Evolutionary conservation across 2,888 invertebrate species (phyloP).

Genomic region (Acronicta alni): DNA sequence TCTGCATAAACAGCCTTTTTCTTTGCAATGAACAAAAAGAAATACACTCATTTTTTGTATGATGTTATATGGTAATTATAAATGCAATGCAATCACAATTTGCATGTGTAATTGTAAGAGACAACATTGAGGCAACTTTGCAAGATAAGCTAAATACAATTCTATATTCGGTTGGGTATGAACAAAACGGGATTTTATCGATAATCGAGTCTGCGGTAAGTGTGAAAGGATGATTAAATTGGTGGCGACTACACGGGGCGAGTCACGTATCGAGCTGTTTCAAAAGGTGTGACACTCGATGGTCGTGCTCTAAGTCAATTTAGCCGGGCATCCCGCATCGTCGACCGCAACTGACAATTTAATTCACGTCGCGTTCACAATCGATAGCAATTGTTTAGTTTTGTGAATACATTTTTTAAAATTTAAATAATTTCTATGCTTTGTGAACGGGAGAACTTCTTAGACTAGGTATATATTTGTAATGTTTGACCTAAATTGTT

Average conservation of each 20-base stretch:
- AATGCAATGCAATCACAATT: no score
- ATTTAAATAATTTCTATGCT: no score
- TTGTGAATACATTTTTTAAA: conserved; percentile 23
- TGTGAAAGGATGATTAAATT: conserved; percentile 37
- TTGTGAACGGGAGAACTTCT: no score
- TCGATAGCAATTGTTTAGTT: conserved; percentile 30
- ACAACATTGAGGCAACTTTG: no score
- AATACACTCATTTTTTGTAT: conserved; percentile 26
- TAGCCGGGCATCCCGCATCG: conserved; percentile 4
- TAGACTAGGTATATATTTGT: no score
- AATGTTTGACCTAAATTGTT: no score
- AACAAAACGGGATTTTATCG: conserved; percentile 2
- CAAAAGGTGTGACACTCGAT: conserved; percentile 46
- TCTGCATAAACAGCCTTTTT: conserved; percentile 54
- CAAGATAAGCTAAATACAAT: conserved; percentile 5
- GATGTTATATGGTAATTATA: conserved; percentile 35
- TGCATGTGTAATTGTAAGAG: no score
- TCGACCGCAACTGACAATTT: neutral
- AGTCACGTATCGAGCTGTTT: conserved; percentile 47
- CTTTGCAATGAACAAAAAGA: conserved; percentile 39
- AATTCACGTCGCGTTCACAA: conserved; percentile 43
- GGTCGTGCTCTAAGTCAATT: conserved; percentile 22
- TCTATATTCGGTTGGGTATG: neutral
- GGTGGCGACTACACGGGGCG: conserved; percentile 14
- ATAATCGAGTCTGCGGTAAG: neutral